Conservation (phyloP, 1,140 invertebrate species). For the Pygmarrhopalites habei region DNA sequence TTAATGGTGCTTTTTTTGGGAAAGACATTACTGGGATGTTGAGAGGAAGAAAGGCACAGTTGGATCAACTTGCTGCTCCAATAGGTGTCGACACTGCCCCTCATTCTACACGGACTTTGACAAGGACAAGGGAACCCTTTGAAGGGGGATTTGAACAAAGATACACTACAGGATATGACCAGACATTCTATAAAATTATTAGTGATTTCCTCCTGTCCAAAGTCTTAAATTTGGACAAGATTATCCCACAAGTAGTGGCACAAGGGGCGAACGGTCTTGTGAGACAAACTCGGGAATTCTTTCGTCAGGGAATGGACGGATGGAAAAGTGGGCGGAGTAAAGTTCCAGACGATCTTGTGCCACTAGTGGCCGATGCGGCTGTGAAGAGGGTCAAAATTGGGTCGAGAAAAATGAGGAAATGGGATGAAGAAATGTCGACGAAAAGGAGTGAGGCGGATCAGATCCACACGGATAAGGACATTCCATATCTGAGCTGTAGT, state of each 20-base stretch:
- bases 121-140: not conserved
- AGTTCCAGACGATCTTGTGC: not conserved
- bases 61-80: not conserved
- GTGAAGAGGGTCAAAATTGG: no score
- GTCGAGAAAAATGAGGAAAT: no score
- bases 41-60: not conserved
- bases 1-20: slow-evolving; percentile 10
- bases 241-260: no score
- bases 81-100: not conserved
- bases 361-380: not conserved
- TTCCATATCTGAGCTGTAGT: not conserved
- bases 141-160: not conserved
- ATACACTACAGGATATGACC: not conserved
- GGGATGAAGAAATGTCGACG: not conserved
- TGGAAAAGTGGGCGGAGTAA: not conserved
- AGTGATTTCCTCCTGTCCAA: not conserved
- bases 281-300: not conserved
- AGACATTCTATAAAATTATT: not conserved
- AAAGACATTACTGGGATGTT: slow-evolving; percentile 1
- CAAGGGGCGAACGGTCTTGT: no score
- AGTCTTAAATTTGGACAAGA: no score
- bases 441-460: not conserved
- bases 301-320: not conserved
- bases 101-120: not conserved
- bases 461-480: not conserved